Percentiles rank a stretch among this genome's conserved stretches.
Evolutionary conservation across 2,797 vertebrate genomes (phyloP).

Genomic region (Dendrocincla tyrannina): DNA sequence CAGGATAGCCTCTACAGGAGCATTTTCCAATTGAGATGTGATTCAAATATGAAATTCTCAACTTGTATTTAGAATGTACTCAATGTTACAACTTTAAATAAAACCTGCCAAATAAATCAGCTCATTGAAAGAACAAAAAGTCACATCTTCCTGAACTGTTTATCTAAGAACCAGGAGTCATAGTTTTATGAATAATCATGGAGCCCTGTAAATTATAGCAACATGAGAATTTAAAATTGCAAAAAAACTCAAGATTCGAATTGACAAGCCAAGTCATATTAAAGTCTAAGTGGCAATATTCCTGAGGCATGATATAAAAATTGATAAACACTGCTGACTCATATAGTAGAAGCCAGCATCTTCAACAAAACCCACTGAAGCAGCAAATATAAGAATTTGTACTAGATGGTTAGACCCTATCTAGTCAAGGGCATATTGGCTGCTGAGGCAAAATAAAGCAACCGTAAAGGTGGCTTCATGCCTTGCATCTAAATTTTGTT

Average conservation of each 20-base stretch:
- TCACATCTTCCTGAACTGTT: not conserved
- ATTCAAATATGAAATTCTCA: slow-evolving; percentile 2
- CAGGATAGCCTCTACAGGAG: not conserved
- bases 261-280: slow-evolving; percentile 14
- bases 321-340: slow-evolving; percentile 49
- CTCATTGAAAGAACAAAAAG: not conserved
- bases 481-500: not conserved
- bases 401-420: not conserved
- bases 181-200: not conserved
- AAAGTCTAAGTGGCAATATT: slow-evolving; percentile 32
- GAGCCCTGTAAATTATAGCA: not conserved
- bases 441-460: slow-evolving; percentile 14
- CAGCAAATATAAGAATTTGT: slow-evolving; percentile 31
- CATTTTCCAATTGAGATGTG: slow-evolving; percentile 1
- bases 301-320: slow-evolving; percentile 34
- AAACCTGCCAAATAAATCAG: not conserved
- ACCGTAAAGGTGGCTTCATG: not conserved
- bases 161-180: not conserved
- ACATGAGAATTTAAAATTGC: not conserved
- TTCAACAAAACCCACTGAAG: slow-evolving; percentile 38
- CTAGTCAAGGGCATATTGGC: not conserved
- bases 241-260: not conserved
- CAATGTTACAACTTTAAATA: not conserved
- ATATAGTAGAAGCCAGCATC: not conserved
- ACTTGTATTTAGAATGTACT: slow-evolving; percentile 17